These are phyloP conservation scores for Aldrovandia affinis DNA, from an alignment of 2,797 vertebrate species.

Conservation along the genomic window DNA sequence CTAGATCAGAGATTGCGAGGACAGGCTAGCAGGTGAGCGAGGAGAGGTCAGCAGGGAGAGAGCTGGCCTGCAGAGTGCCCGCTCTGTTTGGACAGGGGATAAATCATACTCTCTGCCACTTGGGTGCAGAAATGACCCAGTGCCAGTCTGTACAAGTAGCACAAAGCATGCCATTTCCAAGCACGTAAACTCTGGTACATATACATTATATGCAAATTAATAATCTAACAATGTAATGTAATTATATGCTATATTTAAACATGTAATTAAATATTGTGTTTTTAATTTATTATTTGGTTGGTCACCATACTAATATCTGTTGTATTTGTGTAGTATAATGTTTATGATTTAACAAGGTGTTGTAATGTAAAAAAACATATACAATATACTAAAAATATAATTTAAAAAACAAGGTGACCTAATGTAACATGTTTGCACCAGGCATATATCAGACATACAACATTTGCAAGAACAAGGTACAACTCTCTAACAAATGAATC, in stretches of 20 bases:
- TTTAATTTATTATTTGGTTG: too few species aligned
- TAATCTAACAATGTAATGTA: not conserved
- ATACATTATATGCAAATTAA: not conserved
- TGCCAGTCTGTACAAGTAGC: slow-evolving; percentile 15
- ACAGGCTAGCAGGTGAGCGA: slow-evolving; percentile 55
- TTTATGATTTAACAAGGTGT: too few species aligned
- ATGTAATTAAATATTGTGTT: not conserved
- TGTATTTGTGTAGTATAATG: not conserved
- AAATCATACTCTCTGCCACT: not conserved
- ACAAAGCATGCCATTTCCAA: not conserved
- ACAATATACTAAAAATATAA: too few species aligned
- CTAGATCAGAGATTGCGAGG: slow-evolving; percentile 4
- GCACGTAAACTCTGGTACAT: not conserved
- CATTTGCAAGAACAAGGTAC: too few species aligned
- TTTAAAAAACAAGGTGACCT: too few species aligned
- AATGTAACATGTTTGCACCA: too few species aligned
- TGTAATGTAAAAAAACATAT: too few species aligned
- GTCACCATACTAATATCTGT: not conserved
- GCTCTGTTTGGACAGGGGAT: not conserved
- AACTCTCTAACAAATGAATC: too few species aligned
- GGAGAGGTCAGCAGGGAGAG: slow-evolving; percentile 35
- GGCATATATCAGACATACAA: too few species aligned
- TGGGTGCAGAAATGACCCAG: slow-evolving; percentile 20
- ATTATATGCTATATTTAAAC: not conserved
- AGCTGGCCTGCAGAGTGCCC: slow-evolving; percentile 38